These are phyloP conservation scores for Uria aalge DNA, from an alignment of 2,113 vertebrate genomes.

Conservation along the genomic window DNA sequence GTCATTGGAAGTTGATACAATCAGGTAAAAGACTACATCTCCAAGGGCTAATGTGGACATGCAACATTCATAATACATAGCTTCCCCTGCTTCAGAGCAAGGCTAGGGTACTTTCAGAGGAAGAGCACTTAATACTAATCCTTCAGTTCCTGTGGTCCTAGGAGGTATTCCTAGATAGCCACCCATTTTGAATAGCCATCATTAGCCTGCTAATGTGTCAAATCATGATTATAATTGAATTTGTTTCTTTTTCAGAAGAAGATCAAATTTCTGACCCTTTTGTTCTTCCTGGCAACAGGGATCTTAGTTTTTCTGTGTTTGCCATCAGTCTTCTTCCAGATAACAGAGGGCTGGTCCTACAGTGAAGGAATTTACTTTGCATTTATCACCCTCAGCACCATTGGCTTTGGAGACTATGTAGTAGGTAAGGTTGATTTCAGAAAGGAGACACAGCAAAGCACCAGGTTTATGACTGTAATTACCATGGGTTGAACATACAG, in stretches of 20 bases:
- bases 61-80: not conserved
- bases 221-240: not conserved
- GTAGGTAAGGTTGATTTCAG: constrained; percentile 60
- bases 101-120: not conserved
- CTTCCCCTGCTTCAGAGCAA: not conserved
- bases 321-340: constrained; percentile 66
- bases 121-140: not conserved
- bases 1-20: not conserved
- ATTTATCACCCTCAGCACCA: constrained; percentile 76
- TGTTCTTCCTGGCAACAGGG: constrained; percentile 68
- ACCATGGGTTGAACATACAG: not conserved
- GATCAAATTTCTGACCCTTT: constrained; percentile 61
- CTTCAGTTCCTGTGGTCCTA: not conserved
- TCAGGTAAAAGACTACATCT: not conserved
- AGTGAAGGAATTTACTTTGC: constrained; percentile 73
- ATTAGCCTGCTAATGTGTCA: not conserved
- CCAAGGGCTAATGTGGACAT: not conserved
- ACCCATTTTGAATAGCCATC: not conserved
- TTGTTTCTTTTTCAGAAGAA: constrained; percentile 63
- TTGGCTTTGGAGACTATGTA: constrained; percentile 75
- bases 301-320: constrained; percentile 71
- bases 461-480: not conserved
- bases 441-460: not conserved
- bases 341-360: constrained; percentile 68
- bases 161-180: not conserved